Percentiles rank a stretch among this genome's conserved stretches.
Evolutionary conservation across 2,797 vertebrate species (phyloP).

Genomic region (Darevskia mixta): DNA sequence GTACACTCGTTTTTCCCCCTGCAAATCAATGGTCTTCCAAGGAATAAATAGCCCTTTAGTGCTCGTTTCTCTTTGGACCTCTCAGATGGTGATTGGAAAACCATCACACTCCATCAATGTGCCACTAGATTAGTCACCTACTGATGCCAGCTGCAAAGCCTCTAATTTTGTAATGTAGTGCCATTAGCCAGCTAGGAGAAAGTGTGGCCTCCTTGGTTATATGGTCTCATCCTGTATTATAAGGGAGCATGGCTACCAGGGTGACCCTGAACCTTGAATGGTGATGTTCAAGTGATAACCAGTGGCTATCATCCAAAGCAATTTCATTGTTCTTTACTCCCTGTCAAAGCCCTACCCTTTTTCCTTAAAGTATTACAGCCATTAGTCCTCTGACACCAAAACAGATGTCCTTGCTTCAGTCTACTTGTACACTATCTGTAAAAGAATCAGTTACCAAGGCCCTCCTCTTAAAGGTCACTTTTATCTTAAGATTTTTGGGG

Average conservation of each 20-base stretch:
- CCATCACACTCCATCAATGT: not conserved
- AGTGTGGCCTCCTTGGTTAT: not conserved
- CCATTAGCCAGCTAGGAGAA: not conserved
- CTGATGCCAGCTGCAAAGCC: not conserved
- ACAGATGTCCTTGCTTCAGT: slow-evolving; percentile 4
- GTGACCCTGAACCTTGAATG: rapidly evolving
- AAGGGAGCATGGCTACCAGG: rapidly evolving
- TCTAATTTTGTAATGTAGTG: not conserved
- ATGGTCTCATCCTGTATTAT: not conserved
- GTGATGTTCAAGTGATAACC: not conserved
- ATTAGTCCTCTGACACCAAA: slow-evolving; percentile 48
- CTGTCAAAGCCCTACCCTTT: slow-evolving; percentile 29
- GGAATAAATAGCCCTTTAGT: slow-evolving; percentile 13
- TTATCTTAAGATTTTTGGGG: slow-evolving; percentile 27
- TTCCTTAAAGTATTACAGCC: slow-evolving; percentile 40
- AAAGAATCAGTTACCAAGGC: not conserved
- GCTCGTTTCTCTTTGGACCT: slow-evolving; percentile 30
- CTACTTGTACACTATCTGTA: not conserved
- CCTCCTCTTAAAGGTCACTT: slow-evolving; percentile 56
- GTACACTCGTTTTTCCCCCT: not conserved
- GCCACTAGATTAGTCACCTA: not conserved
- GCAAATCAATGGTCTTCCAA: slow-evolving; percentile 25
- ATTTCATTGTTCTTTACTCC: not conserved
- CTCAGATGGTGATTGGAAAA: slow-evolving; percentile 21
- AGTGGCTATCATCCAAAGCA: not conserved